Evolutionary conservation across 2,888 invertebrate genomes (phyloP), one percentile per base, ranked within the genome.

Genomic region (Taenaris catops): DNA sequence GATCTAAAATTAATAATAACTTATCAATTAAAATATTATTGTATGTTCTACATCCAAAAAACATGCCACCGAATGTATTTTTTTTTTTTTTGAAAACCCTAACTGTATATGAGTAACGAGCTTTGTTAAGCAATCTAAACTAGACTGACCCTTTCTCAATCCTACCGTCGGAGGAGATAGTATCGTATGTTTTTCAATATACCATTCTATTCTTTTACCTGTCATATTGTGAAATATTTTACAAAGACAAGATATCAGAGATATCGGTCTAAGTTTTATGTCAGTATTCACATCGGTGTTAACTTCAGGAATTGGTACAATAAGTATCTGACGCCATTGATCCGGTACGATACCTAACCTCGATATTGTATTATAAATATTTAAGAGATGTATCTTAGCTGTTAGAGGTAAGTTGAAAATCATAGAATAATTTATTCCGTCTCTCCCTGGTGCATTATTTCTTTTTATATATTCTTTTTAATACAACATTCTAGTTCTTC

Each of bases 241-340:
- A 4, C 29, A 34, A 1, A 34, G 1, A 18, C 37, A 37, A 5
- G 38, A 31, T 4, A 38, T 38, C n/a, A 42, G 21, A 4, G 41
- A 29, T 8, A 42, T 43, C 1, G 42, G 42, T 25, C 41, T 27
- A 1, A 39, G 6, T 4, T 27, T 24, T 5, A 11, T n/a, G 5
- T 14, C 16, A 6, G 8, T 3, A 11, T 2, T 9, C 12, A 14
- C 9, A 8, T 8, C 14, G n/a, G n/a, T n/a, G 1, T 10, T 14
- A 4, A 12, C 10, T 25, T 39, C 33, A 5, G 33, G 33, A 8
- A 38, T 38, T 1, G 33, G 38, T n/a, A 38, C 14, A 4, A 38
- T 18, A 6, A 1, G 11, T 4, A 38, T 27, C 4, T 31, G n/a
- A 7, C 38, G 16, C 41, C 46, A 47, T 17, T 46, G 46, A 1